Evolutionary conservation across 2,888 invertebrate species (phyloP), one percentile per base, ranked within the genome.

Genomic region (Chloroclystis v-ata): DNA sequence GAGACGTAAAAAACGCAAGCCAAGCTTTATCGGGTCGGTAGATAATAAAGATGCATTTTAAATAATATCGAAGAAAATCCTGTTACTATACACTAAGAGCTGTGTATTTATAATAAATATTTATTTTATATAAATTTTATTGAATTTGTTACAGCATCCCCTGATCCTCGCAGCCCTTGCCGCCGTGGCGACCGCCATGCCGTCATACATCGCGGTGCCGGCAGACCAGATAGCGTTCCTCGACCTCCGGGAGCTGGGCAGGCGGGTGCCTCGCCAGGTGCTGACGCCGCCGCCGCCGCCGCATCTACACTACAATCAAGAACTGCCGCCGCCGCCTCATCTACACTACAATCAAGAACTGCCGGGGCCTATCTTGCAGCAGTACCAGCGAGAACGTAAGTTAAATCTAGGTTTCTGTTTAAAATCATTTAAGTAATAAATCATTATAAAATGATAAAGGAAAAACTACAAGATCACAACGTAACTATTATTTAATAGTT

Each of bases 191-290:
- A 49, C 72, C 35, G 90, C 89, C 11, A 85, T 87, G 63, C 90
- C 90, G 0, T 89, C 90, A 9, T 91, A 89, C 79, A 89, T 91
- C 53, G 91, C 90, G 11, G 90, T 91, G 12, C 91, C 91, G 0
- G 86, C 90, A 1, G 91, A 91, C 59, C 90, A 90, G 65, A 83
- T 91, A 51, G 89, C 90, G 40, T 86, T 90, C 65, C 75, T 91
- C 56, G 90, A 90, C 62, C 74, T 90, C 30, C 79, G 80, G 12
- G 81, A 82, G 1, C 37, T 84, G 46, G 68, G 70, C 56, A 63
- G 79, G 1, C 57, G 83, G 5, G 77, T 82, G n/a, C 82, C 84
- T 0, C 54, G 85, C 13, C 83, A 82, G 63, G 77, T 78, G 1
- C 69, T 82, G 25, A 54, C 70, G 1, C 78, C 76, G 4, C 82